These are phyloP conservation scores for Coptodon rendalli DNA, from an alignment of 2,113 vertebrate genomes.

Conservation along the genomic window DNA sequence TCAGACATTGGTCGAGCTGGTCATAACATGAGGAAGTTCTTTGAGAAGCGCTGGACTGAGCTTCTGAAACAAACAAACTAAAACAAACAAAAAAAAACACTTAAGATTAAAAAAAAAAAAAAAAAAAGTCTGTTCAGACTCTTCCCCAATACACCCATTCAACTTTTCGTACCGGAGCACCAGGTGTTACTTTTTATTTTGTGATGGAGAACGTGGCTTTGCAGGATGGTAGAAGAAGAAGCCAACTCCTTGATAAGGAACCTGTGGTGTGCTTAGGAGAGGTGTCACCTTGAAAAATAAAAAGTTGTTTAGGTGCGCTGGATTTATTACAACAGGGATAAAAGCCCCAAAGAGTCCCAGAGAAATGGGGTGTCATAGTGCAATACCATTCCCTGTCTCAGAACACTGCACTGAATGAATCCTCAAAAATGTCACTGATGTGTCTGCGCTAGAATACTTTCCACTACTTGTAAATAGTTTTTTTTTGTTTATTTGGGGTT, in stretches of 20 bases:
- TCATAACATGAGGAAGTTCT: slow-evolving; percentile 98
- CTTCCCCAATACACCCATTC: slow-evolving; percentile 73
- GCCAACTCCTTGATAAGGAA: slow-evolving; percentile 52
- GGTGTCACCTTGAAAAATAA: slow-evolving; percentile 69
- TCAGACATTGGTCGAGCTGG: slow-evolving; percentile 97
- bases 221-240: slow-evolving; percentile 42
- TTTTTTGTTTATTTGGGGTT: slow-evolving; percentile 71
- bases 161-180: slow-evolving; percentile 68
- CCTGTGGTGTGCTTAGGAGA: slow-evolving; percentile 70
- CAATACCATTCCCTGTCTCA: slow-evolving; percentile 93
- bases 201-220: slow-evolving; percentile 37
- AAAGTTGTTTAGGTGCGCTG: slow-evolving; percentile 71
- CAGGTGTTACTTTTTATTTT: slow-evolving; percentile 44
- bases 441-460: slow-evolving; percentile 88
- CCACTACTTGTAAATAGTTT: slow-evolving; percentile 95
- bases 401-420: slow-evolving; percentile 99
- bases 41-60: slow-evolving; percentile 98
- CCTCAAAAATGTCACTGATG: slow-evolving; percentile 96
- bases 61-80: slow-evolving; percentile 94
- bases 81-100: background rate
- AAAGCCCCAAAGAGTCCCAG: slow-evolving; percentile 94
- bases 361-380: slow-evolving; percentile 92
- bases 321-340: slow-evolving; percentile 90
- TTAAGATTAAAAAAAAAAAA: background rate
- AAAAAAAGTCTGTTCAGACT: slow-evolving; percentile 49